These are phyloP conservation scores for Cercopithecus mona DNA, from an alignment of 2,113 vertebrate genomes.

Conservation along the genomic window DNA sequence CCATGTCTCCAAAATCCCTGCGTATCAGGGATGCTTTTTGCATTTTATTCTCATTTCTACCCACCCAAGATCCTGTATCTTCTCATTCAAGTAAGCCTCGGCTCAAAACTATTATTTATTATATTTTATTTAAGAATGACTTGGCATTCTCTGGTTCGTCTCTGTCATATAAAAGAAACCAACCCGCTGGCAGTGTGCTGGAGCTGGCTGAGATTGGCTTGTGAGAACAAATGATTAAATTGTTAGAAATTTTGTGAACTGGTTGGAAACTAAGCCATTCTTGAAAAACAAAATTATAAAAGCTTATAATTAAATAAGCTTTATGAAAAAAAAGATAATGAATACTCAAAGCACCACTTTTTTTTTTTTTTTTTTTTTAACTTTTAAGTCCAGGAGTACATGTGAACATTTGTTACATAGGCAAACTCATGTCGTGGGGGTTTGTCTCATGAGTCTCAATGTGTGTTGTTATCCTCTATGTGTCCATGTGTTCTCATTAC, in stretches of 20 bases:
- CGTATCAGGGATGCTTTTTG: background rate
- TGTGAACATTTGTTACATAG: too few relatives aligned
- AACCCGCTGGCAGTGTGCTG: background rate
- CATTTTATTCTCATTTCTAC: background rate
- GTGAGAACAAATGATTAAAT: background rate
- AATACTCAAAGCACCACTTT: background rate
- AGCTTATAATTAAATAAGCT: background rate
- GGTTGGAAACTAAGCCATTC: background rate
- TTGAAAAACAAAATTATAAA: background rate
- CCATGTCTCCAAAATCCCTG: background rate
- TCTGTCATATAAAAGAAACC: background rate
- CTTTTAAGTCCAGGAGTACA: too few relatives aligned
- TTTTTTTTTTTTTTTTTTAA: too few relatives aligned
- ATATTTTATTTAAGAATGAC: constrained; percentile 5
- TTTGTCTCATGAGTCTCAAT: too few relatives aligned
- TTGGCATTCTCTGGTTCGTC: background rate
- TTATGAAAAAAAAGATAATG: background rate
- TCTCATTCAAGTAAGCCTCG: background rate
- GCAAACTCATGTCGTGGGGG: too few relatives aligned
- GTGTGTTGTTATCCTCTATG: too few relatives aligned
- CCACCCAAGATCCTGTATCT: background rate
- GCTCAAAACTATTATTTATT: background rate
- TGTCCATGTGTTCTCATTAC: too few relatives aligned
- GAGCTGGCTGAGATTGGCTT: background rate
- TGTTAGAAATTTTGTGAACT: background rate